These are phyloP conservation scores for Lasioglossum villosulum DNA, from an alignment of 2,888 invertebrate species.

Conservation along the genomic window DNA sequence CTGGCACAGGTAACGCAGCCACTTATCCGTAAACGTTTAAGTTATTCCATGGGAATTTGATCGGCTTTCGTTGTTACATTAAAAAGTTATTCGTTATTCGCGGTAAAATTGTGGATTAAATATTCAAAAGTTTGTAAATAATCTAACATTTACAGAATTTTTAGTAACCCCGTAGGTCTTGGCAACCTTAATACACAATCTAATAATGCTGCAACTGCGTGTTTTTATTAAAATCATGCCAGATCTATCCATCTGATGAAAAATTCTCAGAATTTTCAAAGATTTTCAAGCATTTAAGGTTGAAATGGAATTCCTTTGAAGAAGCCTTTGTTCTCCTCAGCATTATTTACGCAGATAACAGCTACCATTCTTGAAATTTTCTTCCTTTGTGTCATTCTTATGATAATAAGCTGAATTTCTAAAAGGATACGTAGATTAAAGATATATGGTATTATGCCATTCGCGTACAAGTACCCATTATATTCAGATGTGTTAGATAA, in stretches of 20 bases:
- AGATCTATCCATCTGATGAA: background rate
- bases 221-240: background rate
- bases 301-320: constrained; percentile 4
- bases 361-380: background rate
- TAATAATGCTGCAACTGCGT: background rate
- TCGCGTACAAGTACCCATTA: background rate
- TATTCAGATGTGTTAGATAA: background rate
- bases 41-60: background rate
- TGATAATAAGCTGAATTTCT: background rate
- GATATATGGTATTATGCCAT: background rate
- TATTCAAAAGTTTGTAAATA: background rate
- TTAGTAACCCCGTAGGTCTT: background rate
- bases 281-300: background rate
- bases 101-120: background rate
- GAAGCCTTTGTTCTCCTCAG: background rate
- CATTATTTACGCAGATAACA: background rate
- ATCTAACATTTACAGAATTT: background rate
- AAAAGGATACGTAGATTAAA: background rate
- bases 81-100: background rate
- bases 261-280: background rate
- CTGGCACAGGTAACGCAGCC: background rate
- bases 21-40: background rate
- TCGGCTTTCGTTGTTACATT: background rate
- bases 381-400: background rate
- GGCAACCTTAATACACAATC: background rate